Percentiles rank a stretch among this genome's conserved stretches.
Conservation (phyloP, 2,888 invertebrate species). For the Ectemnius continuus region DNA sequence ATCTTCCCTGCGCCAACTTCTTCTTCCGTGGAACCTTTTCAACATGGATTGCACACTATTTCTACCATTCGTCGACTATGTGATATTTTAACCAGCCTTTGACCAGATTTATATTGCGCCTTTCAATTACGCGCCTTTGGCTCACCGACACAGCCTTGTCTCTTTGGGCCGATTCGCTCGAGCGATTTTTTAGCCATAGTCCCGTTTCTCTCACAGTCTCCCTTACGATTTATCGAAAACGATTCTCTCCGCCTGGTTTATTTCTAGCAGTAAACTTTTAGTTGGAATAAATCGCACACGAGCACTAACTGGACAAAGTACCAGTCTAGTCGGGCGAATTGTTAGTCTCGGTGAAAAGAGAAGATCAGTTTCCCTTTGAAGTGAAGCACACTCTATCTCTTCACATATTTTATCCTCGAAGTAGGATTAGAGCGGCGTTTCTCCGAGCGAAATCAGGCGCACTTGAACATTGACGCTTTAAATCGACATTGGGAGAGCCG, state of each 20-base stretch:
- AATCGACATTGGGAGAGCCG: slow-evolving; percentile 30
- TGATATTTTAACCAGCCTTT: too few relatives aligned
- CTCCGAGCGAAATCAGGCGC: neutral
- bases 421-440: neutral
- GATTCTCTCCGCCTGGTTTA: neutral
- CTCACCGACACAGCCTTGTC: neutral
- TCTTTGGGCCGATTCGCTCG: neutral
- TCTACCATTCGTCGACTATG: neutral
- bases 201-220: neutral
- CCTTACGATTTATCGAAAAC: slow-evolving; percentile 12
- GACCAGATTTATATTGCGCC: too few relatives aligned
- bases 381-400: neutral
- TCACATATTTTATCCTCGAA: neutral
- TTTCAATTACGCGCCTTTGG: neutral
- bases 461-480: slow-evolving; percentile 4
- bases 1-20: neutral
- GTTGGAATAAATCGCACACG: neutral
- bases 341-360: too few relatives aligned
- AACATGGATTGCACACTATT: neutral
- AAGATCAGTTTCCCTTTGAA: too few relatives aligned
- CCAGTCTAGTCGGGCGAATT: too few relatives aligned
- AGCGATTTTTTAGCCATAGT: neutral
- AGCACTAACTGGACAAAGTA: neutral
- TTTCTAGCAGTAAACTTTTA: neutral
- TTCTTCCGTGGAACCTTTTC: neutral